phyloP scores from a whole-genome alignment of 2,888 invertebrate species.

The Spicauda simplicius region DNA sequence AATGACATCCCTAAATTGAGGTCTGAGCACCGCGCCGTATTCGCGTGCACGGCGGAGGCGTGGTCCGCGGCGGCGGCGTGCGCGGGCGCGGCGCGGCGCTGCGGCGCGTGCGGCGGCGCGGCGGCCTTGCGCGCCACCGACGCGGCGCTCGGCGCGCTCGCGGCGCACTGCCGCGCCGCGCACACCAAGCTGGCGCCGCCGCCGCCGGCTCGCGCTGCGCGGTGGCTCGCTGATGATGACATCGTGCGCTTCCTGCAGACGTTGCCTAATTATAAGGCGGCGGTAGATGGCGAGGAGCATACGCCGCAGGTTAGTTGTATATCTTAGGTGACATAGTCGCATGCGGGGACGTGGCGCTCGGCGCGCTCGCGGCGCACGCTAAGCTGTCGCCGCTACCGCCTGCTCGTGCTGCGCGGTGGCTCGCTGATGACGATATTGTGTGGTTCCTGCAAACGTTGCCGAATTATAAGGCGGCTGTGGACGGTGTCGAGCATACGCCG shows the following conservation, averaged over 20 bases:
- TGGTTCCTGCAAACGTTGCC: too few species aligned
- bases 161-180: constrained; percentile 43
- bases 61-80: constrained; percentile 55
- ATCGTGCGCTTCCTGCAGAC: constrained; percentile 96
- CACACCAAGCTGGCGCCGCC: constrained; percentile 48
- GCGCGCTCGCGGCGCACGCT: too few species aligned
- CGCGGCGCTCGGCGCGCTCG: constrained; percentile 44
- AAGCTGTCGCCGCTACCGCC: too few species aligned
- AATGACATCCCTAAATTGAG: too few species aligned
- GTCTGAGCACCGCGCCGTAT: constrained; percentile 50
- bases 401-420: too few species aligned
- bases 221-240: constrained; percentile 96
- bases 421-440: too few species aligned
- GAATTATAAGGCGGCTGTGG: too few species aligned
- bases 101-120: constrained; percentile 53
- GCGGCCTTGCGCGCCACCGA: constrained; percentile 52
- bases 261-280: constrained; percentile 69
- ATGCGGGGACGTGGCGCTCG: too few species aligned
- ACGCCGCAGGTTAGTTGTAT: constrained; percentile 43
- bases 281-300: constrained; percentile 41
- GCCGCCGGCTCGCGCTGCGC: too few species aligned
- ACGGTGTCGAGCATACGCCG: too few species aligned
- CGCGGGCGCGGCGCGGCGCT: constrained; percentile 53
- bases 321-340: too few species aligned
- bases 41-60: constrained; percentile 58